Evolutionary conservation across 2,888 invertebrate species (phyloP).

Genomic region (Tortricodes alternella): DNA sequence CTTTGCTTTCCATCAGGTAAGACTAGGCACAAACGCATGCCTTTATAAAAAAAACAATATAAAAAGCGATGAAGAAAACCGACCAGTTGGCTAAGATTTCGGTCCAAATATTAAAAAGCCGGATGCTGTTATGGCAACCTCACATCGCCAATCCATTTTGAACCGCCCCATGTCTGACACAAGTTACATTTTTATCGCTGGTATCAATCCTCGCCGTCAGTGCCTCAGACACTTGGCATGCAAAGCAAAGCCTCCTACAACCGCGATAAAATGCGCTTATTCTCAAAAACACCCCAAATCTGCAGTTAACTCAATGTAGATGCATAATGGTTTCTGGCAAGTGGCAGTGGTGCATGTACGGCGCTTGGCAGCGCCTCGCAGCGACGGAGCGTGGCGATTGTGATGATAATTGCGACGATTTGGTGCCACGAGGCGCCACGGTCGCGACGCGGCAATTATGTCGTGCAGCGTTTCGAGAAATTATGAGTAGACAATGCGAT

Average conservation of each 20-base stretch:
- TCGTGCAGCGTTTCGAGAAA: too few relatives aligned
- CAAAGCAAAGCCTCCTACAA: not conserved
- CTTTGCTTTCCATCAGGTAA: too few relatives aligned
- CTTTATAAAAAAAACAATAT: too few relatives aligned
- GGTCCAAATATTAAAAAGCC: too few relatives aligned
- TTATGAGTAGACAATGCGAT: not conserved
- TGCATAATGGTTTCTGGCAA: slow-evolving; percentile 24
- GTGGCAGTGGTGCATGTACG: not conserved
- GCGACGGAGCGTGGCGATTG: not conserved
- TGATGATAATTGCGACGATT: slow-evolving; percentile 2
- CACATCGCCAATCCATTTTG: too few relatives aligned
- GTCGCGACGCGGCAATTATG: not conserved
- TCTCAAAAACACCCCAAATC: slow-evolving; percentile 16
- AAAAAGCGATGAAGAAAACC: too few relatives aligned
- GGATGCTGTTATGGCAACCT: too few relatives aligned
- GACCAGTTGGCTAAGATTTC: too few relatives aligned
- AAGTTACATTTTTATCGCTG: too few relatives aligned
- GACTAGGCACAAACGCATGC: too few relatives aligned
- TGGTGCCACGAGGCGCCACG: not conserved
- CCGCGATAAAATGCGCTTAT: slow-evolving; percentile 4
- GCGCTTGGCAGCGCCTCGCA: not conserved
- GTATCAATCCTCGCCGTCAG: not conserved
- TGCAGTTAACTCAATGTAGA: slow-evolving; percentile 10
- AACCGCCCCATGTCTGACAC: too few relatives aligned
- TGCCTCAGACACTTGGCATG: slow-evolving; percentile 11